These are phyloP conservation scores for Platysteira castanea DNA, from an alignment of 2,113 vertebrate species.

Conservation along the genomic window DNA sequence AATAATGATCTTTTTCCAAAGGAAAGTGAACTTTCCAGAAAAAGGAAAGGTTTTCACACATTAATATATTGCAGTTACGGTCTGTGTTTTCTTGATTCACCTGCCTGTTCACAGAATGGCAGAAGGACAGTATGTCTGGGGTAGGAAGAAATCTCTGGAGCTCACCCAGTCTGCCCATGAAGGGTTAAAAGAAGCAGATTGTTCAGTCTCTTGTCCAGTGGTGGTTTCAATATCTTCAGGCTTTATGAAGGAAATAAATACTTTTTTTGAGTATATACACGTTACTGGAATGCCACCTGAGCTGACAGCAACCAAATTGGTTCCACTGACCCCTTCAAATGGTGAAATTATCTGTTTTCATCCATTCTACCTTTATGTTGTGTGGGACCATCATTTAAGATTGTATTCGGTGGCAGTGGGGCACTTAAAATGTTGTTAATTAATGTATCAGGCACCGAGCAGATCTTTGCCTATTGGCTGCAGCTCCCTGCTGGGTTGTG, in stretches of 20 bases:
- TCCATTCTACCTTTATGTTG: background rate
- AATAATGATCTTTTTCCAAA: background rate
- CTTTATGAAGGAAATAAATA: background rate
- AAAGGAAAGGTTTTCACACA: background rate
- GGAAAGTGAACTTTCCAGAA: background rate
- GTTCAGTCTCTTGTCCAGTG: background rate
- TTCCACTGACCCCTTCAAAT: background rate
- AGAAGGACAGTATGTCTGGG: background rate
- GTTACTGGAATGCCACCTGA: background rate
- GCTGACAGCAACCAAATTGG: background rate
- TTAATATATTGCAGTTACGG: background rate
- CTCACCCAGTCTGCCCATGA: background rate
- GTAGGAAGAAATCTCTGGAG: background rate
- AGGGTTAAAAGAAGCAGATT: background rate
- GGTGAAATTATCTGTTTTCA: background rate
- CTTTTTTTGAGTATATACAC: background rate
- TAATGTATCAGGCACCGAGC: slow-evolving; percentile 19
- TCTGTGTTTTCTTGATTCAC: background rate
- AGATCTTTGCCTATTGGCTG: slow-evolving; percentile 30
- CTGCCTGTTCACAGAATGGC: background rate
- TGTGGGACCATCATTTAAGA: slow-evolving; percentile 24
- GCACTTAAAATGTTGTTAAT: slow-evolving; percentile 45
- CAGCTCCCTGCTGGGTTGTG: slow-evolving; percentile 7
- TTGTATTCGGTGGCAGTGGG: background rate
- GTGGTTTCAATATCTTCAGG: background rate